phyloP scores from a whole-genome alignment of 2,888 invertebrate genomes.

The Brachyopa scutellaris region DNA sequence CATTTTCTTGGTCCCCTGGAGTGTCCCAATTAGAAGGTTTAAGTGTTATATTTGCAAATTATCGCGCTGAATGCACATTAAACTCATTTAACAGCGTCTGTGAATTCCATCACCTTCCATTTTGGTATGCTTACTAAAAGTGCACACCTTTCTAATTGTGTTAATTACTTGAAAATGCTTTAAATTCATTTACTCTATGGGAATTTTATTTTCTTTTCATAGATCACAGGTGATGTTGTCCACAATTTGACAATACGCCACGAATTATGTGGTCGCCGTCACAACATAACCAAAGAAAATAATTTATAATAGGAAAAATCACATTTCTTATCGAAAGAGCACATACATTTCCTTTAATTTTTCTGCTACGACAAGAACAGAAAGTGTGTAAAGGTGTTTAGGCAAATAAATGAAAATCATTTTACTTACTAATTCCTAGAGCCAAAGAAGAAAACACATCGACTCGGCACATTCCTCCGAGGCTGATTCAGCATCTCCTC shows the following conservation, averaged over 20 bases:
- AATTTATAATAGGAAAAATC: slow-evolving; percentile 38
- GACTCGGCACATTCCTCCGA: slow-evolving; percentile 88
- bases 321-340: slow-evolving; percentile 29
- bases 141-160: too few species aligned
- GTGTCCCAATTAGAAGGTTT: too few species aligned
- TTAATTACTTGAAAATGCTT: too few species aligned
- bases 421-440: slow-evolving; percentile 95
- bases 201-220: not conserved
- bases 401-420: slow-evolving; percentile 13
- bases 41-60: too few species aligned
- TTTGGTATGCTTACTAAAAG: too few species aligned
- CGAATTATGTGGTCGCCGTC: too few species aligned
- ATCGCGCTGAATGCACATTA: too few species aligned
- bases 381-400: not conserved
- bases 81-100: too few species aligned
- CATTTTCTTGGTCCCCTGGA: too few species aligned
- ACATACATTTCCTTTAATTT: slow-evolving; percentile 8
- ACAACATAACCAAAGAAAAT: slow-evolving; percentile 64
- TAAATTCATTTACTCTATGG: not conserved
- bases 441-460: slow-evolving; percentile 97
- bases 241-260: not conserved
- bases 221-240: not conserved
- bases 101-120: too few species aligned
- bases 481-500: slow-evolving; percentile 88
- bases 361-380: not conserved